Base-by-base conservation (phyloP, 2,888 invertebrate genomes). In the Mimumesa dahlbomi region DNA sequence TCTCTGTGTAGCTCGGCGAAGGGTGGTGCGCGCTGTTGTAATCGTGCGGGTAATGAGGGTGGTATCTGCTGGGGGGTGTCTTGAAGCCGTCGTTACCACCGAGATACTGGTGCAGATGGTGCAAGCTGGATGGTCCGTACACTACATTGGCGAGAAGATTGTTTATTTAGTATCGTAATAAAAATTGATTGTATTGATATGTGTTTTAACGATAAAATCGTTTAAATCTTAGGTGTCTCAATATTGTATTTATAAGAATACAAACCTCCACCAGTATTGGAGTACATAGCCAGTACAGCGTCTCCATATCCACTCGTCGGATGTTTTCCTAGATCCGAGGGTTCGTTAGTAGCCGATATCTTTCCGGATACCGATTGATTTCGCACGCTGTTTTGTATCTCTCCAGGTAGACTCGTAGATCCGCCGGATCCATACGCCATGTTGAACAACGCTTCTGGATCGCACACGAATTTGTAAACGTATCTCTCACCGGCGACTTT, bases 401-500 rank as follows among this genome's bases (percentile, higher is more conserved):
- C 87, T 2, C 81, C 78, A 1, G 85, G 38, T 69, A 84, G 79
- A 46, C 81, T 64, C 6, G 83, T 72, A 7, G 83, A 77, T n/a
- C 75, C 73, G 7, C 85, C 87, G 2, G 88, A 83, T 1, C 91
- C 91, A 89, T 94, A 94, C 6, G 95, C 94, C 95, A 96, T 95
- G 84, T 94, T 95, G 91, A 97, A 96, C 2, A 97, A 90, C 0
- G 96, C 96, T 75, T 96, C 96, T 0, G 98, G 98, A 89, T 98
- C 97, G 90, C 98, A 98, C 0, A 98, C 97, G 88, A 98, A 98
- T 88, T 97, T 97, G 91, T 98, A 98, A 9, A 98, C 98, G 90
- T 98, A 98, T 83, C 98, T 93, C 88, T 98, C 98, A 0, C 98
- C 96, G 59, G 97, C 96, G 0, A 98, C 98, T 90, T 98, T 98